Percentiles rank a stretch among this genome's conserved stretches.
Conservation (phyloP, 2,888 invertebrate genomes). For the Myopa testacea region DNA sequence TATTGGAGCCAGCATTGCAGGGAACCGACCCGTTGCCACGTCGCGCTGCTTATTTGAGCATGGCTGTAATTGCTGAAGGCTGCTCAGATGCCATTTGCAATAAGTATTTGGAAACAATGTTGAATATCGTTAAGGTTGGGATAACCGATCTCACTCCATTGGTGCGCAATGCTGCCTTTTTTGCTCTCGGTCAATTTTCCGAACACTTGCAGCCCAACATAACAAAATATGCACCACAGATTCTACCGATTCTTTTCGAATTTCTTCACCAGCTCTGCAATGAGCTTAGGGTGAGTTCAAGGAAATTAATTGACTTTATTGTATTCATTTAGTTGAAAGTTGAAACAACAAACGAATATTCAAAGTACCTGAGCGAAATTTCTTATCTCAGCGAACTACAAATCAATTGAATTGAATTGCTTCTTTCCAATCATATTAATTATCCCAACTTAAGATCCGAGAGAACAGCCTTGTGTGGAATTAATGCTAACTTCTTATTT, state of each 20-base stretch:
- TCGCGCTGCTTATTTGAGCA: slow-evolving; percentile 78
- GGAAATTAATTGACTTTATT: neutral
- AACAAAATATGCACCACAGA: slow-evolving; percentile 76
- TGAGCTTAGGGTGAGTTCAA: slow-evolving; percentile 69
- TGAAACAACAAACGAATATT: slow-evolving; percentile 29
- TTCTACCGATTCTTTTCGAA: slow-evolving; percentile 80
- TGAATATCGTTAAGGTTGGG: slow-evolving; percentile 78
- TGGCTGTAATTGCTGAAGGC: slow-evolving; percentile 83
- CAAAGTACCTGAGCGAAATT: slow-evolving; percentile 54
- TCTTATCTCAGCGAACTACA: slow-evolving; percentile 62
- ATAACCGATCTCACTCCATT: slow-evolving; percentile 74
- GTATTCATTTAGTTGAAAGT: slow-evolving; percentile 36
- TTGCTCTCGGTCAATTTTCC: slow-evolving; percentile 84
- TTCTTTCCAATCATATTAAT: slow-evolving; percentile 55
- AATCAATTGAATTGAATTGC: slow-evolving; percentile 64
- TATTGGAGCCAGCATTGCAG: slow-evolving; percentile 76
- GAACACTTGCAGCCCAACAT: slow-evolving; percentile 85
- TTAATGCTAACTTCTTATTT: slow-evolving; percentile 38
- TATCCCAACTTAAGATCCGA: neutral
- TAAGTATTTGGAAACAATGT: slow-evolving; percentile 77
- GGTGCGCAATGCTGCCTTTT: slow-evolving; percentile 81
- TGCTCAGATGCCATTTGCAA: slow-evolving; percentile 80
- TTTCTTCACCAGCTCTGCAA: slow-evolving; percentile 74
- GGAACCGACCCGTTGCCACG: slow-evolving; percentile 74
- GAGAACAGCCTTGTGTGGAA: slow-evolving; percentile 25